Evolutionary conservation across 2,888 invertebrate genomes (phyloP).

Genomic region (Dyspetes luteomarginatus): DNA sequence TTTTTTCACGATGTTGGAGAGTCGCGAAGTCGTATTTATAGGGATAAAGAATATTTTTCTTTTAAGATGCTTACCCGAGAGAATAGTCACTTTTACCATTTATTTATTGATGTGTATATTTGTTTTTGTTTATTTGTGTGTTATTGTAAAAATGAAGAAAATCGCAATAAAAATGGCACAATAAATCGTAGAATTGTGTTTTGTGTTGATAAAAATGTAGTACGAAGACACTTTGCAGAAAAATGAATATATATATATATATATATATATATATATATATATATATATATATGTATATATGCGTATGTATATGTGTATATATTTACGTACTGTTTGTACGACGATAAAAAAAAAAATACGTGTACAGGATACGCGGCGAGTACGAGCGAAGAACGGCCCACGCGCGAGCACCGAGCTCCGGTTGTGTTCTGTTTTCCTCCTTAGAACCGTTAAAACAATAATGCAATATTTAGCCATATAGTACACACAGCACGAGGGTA

Average conservation of each 20-base stretch:
- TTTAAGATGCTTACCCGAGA: too few relatives aligned
- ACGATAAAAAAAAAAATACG: constrained; percentile 36
- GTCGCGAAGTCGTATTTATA: neutral
- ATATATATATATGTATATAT: neutral
- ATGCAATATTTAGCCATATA: constrained; percentile 83
- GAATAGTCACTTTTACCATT: too few relatives aligned
- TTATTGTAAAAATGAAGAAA: too few relatives aligned
- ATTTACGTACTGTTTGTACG: neutral
- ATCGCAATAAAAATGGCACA: too few relatives aligned
- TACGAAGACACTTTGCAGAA: neutral
- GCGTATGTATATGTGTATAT: neutral
- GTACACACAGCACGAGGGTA: constrained; percentile 65
- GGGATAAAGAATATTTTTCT: too few relatives aligned
- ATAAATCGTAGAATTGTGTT: too few relatives aligned
- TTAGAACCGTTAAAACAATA: constrained; percentile 82
- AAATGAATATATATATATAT: neutral
- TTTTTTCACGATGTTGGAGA: neutral
- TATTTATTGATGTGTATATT: too few relatives aligned
- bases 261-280: neutral
- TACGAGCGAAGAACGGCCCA: constrained; percentile 48
- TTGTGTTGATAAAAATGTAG: too few relatives aligned
- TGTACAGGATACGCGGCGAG: constrained; percentile 71
- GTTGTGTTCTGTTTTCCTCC: constrained; percentile 79
- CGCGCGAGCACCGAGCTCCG: constrained; percentile 69
- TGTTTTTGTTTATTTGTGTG: too few relatives aligned